Conservation (phyloP, 1,140 invertebrate species). For the Lasioglossum baleicum region DNA sequence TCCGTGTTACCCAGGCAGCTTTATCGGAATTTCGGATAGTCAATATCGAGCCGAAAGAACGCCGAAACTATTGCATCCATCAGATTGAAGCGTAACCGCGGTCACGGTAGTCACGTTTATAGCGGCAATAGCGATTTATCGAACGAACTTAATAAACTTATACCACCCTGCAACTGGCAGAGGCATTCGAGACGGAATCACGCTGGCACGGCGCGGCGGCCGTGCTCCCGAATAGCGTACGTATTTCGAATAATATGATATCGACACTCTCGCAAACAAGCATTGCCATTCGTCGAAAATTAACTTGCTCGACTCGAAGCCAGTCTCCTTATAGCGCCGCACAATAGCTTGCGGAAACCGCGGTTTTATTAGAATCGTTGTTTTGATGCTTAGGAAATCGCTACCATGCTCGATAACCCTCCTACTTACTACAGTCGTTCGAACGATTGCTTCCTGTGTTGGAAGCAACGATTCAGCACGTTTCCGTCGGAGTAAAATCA, state of each 20-base stretch:
- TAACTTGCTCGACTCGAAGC: neutral
- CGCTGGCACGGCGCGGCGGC: neutral
- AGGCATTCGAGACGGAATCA: neutral
- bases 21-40: neutral
- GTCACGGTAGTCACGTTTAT: neutral
- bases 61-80: neutral
- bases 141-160: neutral
- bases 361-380: neutral
- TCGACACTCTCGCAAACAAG: neutral
- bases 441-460: neutral
- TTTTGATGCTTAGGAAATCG: neutral
- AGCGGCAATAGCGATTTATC: slow-evolving; percentile 1
- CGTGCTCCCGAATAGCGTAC: neutral
- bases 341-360: neutral
- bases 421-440: neutral
- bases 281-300: neutral
- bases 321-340: neutral
- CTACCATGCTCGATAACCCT: neutral
- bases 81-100: neutral
- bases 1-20: neutral
- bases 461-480: neutral
- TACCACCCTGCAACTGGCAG: neutral
- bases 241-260: neutral
- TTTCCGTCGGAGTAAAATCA: no score
- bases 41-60: neutral